Evolutionary conservation across 2,888 invertebrate genomes (phyloP), one percentile per base, ranked within the genome.

Genomic region (Lasioglossum malachurum): DNA sequence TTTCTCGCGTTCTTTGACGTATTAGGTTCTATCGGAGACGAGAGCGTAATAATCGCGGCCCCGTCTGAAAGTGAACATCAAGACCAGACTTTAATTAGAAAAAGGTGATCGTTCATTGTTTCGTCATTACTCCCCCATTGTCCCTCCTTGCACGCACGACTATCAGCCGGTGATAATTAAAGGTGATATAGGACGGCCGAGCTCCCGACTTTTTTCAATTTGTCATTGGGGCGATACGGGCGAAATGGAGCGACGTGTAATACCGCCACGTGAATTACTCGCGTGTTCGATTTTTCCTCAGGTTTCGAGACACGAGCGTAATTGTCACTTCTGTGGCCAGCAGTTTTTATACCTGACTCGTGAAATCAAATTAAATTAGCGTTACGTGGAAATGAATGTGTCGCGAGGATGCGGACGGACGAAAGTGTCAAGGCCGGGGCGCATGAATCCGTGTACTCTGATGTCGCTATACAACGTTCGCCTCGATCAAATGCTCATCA

Each of bases 91-190:
- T 87, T 87, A 89, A 89, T 91, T 82, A 87, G 79, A 87, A 84
- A 83, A 83, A 87, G 57, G 84, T 75, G 86, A 87, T 91, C 85
- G 78, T 84, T 91, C 87, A 84, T 91, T 85, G 82, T 75, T 78
- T 75, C 78, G 23, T 78, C 78, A 75, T 89, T 86, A 77, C 83
- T 82, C 60, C 49, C 49, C 77, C 78, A 84, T 88, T 89, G 79
- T 86, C 88, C 64, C 7, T 12, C 27, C 16, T 38, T 44, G 53
- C 72, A 80, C 76, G 27, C 31, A 35, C 53, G 57, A 31, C 53
- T 75, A 60, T 82, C 77, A 73, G 79, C 64, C 73, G 60, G 69
- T 46, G 80, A 90, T 89, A 87, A 89, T 86, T 82, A 81, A 86
- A 84, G 80, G 46, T 64, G 75, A 86, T 84, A 75, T 84, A 83